Evolutionary conservation across 2,797 vertebrate genomes (phyloP).

Genomic region (Pseudochirops corinnae): DNA sequence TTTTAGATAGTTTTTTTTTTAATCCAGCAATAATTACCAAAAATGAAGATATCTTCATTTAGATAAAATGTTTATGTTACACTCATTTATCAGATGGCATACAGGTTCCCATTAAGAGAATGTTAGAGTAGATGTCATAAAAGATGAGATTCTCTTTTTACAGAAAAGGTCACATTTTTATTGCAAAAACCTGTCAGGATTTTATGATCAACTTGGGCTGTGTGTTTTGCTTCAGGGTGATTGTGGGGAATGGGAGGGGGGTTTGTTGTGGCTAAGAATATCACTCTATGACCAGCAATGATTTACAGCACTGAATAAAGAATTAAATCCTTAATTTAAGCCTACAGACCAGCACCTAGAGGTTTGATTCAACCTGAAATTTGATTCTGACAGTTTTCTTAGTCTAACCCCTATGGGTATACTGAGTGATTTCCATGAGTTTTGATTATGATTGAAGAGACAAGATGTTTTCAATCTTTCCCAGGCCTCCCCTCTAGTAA

Average conservation of each 20-base stretch:
- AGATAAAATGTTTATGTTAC: conserved; percentile 70
- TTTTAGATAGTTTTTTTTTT: neutral
- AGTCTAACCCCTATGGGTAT: conserved; percentile 57
- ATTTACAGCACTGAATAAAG: conserved; percentile 73
- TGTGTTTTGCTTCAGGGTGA: conserved; percentile 74
- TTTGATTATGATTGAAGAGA: conserved; percentile 78
- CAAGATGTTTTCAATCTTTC: conserved; percentile 74
- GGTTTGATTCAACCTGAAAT: conserved; percentile 73
- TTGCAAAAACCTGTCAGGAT: conserved; percentile 75
- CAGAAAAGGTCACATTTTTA: conserved; percentile 74
- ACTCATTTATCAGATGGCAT: conserved; percentile 66
- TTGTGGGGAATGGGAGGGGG: conserved; percentile 55
- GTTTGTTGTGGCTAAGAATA: conserved; percentile 68
- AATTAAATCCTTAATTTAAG: conserved; percentile 71
- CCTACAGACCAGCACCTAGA: conserved; percentile 66
- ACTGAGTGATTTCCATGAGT: conserved; percentile 67
- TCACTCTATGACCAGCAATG: conserved; percentile 71
- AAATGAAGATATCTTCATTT: conserved; percentile 4
- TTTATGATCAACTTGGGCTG: conserved; percentile 76
- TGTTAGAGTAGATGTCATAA: conserved; percentile 67
- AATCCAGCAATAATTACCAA: neutral
- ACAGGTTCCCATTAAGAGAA: conserved; percentile 75
- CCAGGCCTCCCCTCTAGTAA: conserved; percentile 73
- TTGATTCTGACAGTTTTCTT: conserved; percentile 74
- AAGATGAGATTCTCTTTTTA: conserved; percentile 69